Base-by-base conservation (phyloP, 2,888 invertebrate genomes). In the Neoitamus cyanurus region DNA sequence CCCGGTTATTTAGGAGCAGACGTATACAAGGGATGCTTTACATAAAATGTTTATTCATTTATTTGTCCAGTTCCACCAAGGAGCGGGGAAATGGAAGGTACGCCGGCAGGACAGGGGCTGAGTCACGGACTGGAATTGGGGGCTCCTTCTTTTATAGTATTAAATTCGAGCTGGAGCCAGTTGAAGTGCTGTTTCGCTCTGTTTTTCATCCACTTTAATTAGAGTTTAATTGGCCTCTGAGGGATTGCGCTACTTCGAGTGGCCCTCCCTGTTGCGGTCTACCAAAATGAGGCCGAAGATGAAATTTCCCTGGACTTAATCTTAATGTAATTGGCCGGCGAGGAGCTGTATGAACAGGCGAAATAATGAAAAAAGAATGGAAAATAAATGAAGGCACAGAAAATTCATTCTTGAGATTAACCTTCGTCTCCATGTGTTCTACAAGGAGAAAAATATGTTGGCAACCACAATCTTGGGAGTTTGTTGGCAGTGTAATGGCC, bases 141-240 rank as follows among this genome's bases (percentile, higher is more conserved):
- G 77, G 13, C 30, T 77, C 46, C 28, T 34, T 46, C 37, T 77
- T 77, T 77, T 77, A 46, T 77, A 42, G n/a, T 68, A 80, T 68
- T 80, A 58, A 80, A 80, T 80, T 80, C 58, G 34, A 58, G 3
- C n/a, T 13, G 42, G 5, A 31, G 68, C 80, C 68, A 34, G 58
- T 58, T 80, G 20, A 70, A 37, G 75, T 34, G 42, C 25, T 75
- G 68, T 58, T 31, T 34, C 46, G 31, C 31, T 72, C 25, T 30
- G 25, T 83, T 46, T 83, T 83, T 72, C 83, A 83, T 83, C 42
- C 72, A 83, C 72, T 83, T 83, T 83, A 83, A 83, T 83, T 83
- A 83, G 83, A 83, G 9, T 83, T 83, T 83, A 83, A 83, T 83
- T 83, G 83, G 83, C 3, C 83, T 13, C 72, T 34, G 20, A 42